Base-by-base conservation (phyloP, 2,113 vertebrate genomes). In the Nothoprocta pentlandii region DNA sequence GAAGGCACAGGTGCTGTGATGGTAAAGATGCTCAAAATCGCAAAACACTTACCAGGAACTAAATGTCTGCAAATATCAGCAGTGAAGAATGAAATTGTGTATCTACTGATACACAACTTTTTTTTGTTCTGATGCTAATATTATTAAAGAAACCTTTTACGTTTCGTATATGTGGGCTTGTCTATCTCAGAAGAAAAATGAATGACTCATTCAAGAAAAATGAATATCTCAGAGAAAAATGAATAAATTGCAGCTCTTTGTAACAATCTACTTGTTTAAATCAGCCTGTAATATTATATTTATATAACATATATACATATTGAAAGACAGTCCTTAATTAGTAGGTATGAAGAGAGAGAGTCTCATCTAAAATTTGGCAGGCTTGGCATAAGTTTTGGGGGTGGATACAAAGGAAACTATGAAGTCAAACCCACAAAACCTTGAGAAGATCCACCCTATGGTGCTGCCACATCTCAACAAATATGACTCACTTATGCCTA, bases 401-500 rank as follows among this genome's bases (percentile, higher is more conserved):
- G 85, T 95, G 94, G 92, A 97, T 81, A 62, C 8, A 64, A 97
- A 92, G 95, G 93, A 97, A 98, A 98, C 87, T 84, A 95, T 97
- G 93, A 96, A 97, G 80, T 96, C 87, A 97, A 98, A 98, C 93
- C 97, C 97, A 95, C 97, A 97, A 96, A 92, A 97, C 96, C 94
- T 94, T 97, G 85, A 97, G 79, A 80, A 96, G 97, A 97, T 93
- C 93, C 98, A 97, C 98, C 97, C 97, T 97, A 30, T 10, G 41
- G 68, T 90, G 85, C 83, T 96, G 91, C 94, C 92, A 86, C 91
- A 97, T 97, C 95, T 97, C 96, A 97, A 97, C 91, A 97, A 97
- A 66, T 91, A 91, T 95, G 39, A 89, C 76, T 96, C 67, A 83
- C 61, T 92, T 89, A 34, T 94, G 46, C 53, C 39, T 73, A 44